Evolutionary conservation across 2,888 invertebrate species (phyloP).

Genomic region (Euclidia mi): DNA sequence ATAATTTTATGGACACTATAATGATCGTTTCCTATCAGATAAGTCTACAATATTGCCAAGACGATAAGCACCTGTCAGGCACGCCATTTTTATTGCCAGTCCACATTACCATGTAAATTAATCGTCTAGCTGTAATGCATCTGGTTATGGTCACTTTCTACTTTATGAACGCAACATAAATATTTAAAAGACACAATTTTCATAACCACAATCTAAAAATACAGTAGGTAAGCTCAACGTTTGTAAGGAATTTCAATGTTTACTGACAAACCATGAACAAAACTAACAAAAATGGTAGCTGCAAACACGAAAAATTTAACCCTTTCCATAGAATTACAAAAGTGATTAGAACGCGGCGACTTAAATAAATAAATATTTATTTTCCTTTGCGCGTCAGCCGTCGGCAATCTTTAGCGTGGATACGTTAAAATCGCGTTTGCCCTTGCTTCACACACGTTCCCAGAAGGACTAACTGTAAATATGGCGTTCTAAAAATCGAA

Average conservation of each 20-base stretch:
- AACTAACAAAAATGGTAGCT: constrained; percentile 66
- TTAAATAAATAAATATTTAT: constrained; percentile 70
- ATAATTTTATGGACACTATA: constrained; percentile 24
- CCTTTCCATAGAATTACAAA: constrained; percentile 79
- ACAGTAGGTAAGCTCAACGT: constrained; percentile 32
- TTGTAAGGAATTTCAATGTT: constrained; percentile 57
- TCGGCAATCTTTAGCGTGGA: constrained; percentile 70
- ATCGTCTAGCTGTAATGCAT: constrained; percentile 23
- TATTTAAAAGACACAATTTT: constrained; percentile 17
- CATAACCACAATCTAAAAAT: constrained; percentile 22
- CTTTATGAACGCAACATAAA: constrained; percentile 8
- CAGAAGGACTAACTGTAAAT: constrained; percentile 81
- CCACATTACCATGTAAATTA: constrained; percentile 26
- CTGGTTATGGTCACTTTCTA: constrained; percentile 8
- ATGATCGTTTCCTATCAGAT: constrained; percentile 29
- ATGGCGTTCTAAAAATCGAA: constrained; percentile 68
- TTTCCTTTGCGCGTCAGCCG: constrained; percentile 63
- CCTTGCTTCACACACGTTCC: constrained; percentile 67
- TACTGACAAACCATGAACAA: constrained; percentile 51
- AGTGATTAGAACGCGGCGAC: constrained; percentile 69
- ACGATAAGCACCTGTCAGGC: constrained; percentile 32
- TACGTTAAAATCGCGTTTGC: constrained; percentile 73
- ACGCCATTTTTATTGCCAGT: constrained; percentile 30
- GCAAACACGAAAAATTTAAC: constrained; percentile 55
- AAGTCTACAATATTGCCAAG: constrained; percentile 22